Evolutionary conservation across 2,797 vertebrate species (phyloP).

Genomic region (Chromobotia macracanthus): DNA sequence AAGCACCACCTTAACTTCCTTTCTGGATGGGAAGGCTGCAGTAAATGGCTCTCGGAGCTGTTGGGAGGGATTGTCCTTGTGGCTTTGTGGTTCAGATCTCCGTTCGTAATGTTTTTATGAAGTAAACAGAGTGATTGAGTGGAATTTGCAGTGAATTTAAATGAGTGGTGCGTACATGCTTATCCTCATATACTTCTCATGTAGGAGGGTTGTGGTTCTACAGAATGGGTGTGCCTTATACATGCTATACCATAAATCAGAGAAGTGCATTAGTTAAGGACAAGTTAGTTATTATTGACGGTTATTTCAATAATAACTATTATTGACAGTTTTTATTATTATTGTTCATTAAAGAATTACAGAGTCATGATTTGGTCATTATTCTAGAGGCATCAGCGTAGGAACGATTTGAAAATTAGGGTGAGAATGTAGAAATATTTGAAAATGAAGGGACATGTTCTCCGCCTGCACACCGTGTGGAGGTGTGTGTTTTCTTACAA

Average conservation of each 20-base stretch:
- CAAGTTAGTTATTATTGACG: too few species aligned
- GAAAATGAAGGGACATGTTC: not conserved
- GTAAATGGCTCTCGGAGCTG: constrained; percentile 32
- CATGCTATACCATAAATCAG: too few species aligned
- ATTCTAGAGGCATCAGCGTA: not conserved
- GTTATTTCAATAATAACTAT: too few species aligned
- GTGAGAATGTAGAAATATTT: too few species aligned
- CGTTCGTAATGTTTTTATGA: not conserved
- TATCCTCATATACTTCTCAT: too few species aligned
- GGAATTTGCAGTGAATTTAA: not conserved
- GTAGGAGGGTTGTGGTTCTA: too few species aligned
- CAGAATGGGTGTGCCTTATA: too few species aligned
- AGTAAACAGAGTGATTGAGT: not conserved
- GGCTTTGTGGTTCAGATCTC: constrained; percentile 10
- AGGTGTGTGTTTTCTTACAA: too few species aligned
- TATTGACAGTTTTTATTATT: too few species aligned
- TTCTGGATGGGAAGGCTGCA: constrained; percentile 25
- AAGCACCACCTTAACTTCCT: constrained; percentile 41
- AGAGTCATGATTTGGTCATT: constrained; percentile 8
- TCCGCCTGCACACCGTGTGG: too few species aligned
- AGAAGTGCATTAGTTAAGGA: too few species aligned
- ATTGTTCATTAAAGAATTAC: too few species aligned
- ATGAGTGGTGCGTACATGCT: not conserved
- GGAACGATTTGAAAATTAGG: not conserved
- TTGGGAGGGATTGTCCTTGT: constrained; percentile 15